Evolutionary conservation across 1,140 invertebrate species (phyloP), one percentile per base, ranked within the genome.

Genomic region (Microplitis demolitor): DNA sequence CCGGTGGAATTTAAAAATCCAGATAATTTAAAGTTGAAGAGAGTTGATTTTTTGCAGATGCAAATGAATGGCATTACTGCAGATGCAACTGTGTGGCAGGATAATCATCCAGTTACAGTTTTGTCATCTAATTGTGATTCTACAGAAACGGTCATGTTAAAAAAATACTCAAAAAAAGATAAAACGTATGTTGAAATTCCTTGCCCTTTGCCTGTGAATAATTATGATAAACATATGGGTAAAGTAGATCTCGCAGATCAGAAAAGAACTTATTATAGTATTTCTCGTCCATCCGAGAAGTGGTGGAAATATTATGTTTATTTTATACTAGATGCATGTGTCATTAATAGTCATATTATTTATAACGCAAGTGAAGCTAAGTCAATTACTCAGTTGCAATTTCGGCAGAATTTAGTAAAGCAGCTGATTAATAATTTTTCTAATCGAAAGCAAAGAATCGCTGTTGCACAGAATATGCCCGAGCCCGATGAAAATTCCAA

Each of bases 241-340:
- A 73, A 67, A 16, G 73, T 76, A 1, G 74, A 78, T 69, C 24
- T 78, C 0, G 0, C 39, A 11, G 67, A 78, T 35, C 70, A 78
- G 64, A 67, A 71, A 50, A 68, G 74, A 0, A 35, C 70, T 1
- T 78, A 78, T 58, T 78, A 75, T 56, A 50, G 53, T 39, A 39
- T 33, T 60, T 34, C 34, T 13, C 39, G 69, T 8, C 34, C 11
- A 2, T 53, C 31, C 9, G 35, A 66, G 3, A 76, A 76, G 54
- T 76, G 72, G 70, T 76, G 74, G 76, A 74, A 73, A 69, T 63
- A 72, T 73, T 51, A 72, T 50, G 71, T 78, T 60, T 53, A 70
- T 62, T 72, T 71, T 39, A 45, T 76, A 3, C 24, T 72, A 1
- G 50, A 77, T 33, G 4, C 69, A 8, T 74, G 24, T n/a, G 45